Base-by-base conservation (phyloP, 2,113 vertebrate genomes). In the Chaenogobius annularis region DNA sequence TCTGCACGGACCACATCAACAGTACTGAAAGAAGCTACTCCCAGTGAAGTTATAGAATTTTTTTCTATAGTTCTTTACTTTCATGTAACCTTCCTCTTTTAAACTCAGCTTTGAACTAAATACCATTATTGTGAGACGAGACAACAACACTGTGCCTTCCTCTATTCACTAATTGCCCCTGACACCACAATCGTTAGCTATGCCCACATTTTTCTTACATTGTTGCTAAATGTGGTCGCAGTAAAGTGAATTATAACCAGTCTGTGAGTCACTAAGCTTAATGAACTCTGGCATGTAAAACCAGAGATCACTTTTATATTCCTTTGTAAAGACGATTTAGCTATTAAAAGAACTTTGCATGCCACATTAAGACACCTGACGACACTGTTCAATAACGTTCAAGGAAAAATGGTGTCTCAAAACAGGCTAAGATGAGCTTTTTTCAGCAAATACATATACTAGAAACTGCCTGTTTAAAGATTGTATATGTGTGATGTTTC, bases 271-370 rank as follows among this genome's bases (percentile, higher is more conserved):
- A 52, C 50, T 48, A 0, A 72, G 64, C 15, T 56, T 17, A 58
- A 69, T 56, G 61, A 70, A 73, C 44, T 26, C 0, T 19, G 11
- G 50, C 37, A 66, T 56, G 10, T 55, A 11, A 31, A 69, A 44
- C n/a, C 47, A 64, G 31, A 67, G 76, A 69, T 73, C 46, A 61
- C 14, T 22, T 61, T 3, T 35, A 12, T 8, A 68, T 47, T 61
- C 40, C 19, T 52, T 6, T 35, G 54, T 70, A 63, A 66, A 37
- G n/a, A 22, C 1, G 10, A 56, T 20, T 22, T 23, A 14, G 23
- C 12, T 10, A 26, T 52, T 52, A 17, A 50, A 5, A 46, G 44
- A 13, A 46, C 44, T 46, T 7, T 2, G 37, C 37, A 40, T 19
- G 26, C 26, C 1, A 31, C 26, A 31, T 31, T 1, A 31, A 4